Conservation (phyloP, 2,113 vertebrate species). For the Hymenochirus boettgeri region DNA sequence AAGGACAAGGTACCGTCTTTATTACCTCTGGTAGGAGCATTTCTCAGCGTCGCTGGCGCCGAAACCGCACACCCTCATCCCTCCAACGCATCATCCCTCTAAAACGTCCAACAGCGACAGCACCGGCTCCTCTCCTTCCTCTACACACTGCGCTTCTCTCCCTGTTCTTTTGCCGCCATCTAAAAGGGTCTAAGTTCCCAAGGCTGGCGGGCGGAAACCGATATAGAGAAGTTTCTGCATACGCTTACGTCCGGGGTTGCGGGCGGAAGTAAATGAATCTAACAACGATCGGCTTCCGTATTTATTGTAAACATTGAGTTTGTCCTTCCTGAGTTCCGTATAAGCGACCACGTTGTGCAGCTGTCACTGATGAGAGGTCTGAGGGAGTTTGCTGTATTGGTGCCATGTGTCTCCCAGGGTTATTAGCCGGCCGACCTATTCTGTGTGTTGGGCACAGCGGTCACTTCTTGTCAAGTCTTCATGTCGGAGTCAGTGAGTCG, state of each 20-base stretch:
- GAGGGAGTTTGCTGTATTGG: not conserved
- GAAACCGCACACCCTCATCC: constrained; percentile 76
- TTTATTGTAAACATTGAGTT: too few species aligned
- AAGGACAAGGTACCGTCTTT: too few species aligned
- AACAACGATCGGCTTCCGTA: too few species aligned
- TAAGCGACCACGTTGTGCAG: too few species aligned
- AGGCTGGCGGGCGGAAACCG: constrained; percentile 18
- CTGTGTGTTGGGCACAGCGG: rapidly evolving
- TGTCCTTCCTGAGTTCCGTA: too few species aligned
- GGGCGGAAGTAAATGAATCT: not conserved
- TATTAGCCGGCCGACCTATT: not conserved
- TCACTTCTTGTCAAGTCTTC: not conserved
- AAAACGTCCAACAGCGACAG: constrained; percentile 72
- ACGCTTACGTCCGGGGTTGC: not conserved
- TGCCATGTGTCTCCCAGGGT: not conserved
- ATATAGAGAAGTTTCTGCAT: not conserved
- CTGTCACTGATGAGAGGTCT: too few species aligned
- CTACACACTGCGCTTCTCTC: not conserved
- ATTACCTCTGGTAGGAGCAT: constrained; percentile 87
- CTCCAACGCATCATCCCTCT: constrained; percentile 69
- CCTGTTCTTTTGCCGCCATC: constrained; percentile 22
- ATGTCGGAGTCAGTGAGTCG: constrained; percentile 42
- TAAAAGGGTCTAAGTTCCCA: not conserved
- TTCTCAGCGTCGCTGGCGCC: constrained; percentile 85
- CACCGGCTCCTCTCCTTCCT: constrained; percentile 57